A percentile compares a stretch with the other conserved stretches of the same genome.
Evolutionary conservation across 1,140 invertebrate species (phyloP).

Genomic region (Thaumatotibia leucotreta): DNA sequence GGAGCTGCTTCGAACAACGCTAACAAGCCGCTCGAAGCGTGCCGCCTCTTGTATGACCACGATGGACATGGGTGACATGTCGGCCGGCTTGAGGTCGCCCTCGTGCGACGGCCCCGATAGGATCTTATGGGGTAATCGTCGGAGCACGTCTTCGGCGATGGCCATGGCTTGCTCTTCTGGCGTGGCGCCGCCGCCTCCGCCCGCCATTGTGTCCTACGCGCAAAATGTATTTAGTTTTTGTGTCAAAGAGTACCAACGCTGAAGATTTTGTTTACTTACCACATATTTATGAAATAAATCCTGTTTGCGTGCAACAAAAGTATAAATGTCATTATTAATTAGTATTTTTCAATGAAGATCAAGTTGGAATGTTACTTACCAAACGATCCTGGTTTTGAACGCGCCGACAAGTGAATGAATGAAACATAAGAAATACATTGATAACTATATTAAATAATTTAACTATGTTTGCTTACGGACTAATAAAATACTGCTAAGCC

Average conservation of each 20-base stretch:
- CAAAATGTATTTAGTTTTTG: neutral
- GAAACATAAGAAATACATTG: constrained; percentile 36
- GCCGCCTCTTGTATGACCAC: constrained; percentile 96
- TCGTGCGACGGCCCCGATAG: constrained; percentile 81
- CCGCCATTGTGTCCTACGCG: constrained; percentile 58
- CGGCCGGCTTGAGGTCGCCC: constrained; percentile 88
- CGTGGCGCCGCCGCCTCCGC: constrained; percentile 72
- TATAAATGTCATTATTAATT: constrained; percentile 9
- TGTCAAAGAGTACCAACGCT: neutral
- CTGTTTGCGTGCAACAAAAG: constrained; percentile 31
- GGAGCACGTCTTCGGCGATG: constrained; percentile 83
- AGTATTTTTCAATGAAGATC: neutral
- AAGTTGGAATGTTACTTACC: constrained; percentile 50
- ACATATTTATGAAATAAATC: constrained; percentile 59
- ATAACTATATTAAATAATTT: constrained; percentile 18
- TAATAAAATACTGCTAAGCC: neutral
- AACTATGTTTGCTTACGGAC: neutral
- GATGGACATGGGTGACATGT: constrained; percentile 89
- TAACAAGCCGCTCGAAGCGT: constrained; percentile 89
- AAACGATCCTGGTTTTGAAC: constrained; percentile 55
- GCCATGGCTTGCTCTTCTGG: constrained; percentile 84
- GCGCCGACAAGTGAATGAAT: constrained; percentile 24
- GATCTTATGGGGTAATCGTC: constrained; percentile 84
- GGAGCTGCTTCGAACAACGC: constrained; percentile 85
- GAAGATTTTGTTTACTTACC: constrained; percentile 43